phyloP scores from a whole-genome alignment of 1,140 invertebrate species.

The Drosophila murphyi region DNA sequence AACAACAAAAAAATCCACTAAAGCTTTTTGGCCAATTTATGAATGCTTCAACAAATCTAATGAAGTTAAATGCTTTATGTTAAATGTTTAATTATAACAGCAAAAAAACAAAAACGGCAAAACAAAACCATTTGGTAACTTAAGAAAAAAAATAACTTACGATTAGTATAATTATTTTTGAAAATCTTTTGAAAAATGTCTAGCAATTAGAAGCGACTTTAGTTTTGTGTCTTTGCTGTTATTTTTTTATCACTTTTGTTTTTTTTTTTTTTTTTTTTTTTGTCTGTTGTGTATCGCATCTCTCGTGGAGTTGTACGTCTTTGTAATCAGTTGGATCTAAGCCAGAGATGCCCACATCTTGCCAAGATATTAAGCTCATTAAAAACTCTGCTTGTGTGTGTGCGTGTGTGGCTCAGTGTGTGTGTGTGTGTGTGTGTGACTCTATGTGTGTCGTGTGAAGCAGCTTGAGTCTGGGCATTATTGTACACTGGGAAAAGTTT shows the following conservation, averaged over 20 bases:
- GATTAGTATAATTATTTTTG: slow-evolving; percentile 30
- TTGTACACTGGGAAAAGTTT: slow-evolving; percentile 2
- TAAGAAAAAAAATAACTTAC: not conserved
- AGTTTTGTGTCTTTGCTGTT: slow-evolving; percentile 36
- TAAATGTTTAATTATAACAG: slow-evolving; percentile 74
- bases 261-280: slow-evolving; percentile 31
- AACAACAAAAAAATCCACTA: slow-evolving; percentile 10
- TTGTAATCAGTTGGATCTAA: slow-evolving; percentile 77
- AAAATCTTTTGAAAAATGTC: slow-evolving; percentile 73
- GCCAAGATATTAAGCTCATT: slow-evolving; percentile 80
- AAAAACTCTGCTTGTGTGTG: slow-evolving; percentile 58
- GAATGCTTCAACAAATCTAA: slow-evolving; percentile 56
- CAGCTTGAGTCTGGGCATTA: slow-evolving; percentile 6
- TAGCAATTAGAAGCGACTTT: slow-evolving; percentile 72
- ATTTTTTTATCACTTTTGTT: slow-evolving; percentile 18
- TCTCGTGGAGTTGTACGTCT: slow-evolving; percentile 30
- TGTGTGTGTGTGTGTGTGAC: not conserved
- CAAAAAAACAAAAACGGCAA: slow-evolving; percentile 44
- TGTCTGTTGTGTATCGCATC: not conserved
- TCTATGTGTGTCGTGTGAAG: slow-evolving; percentile 7
- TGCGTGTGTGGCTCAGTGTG: not conserved
- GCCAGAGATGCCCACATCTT: slow-evolving; percentile 68
- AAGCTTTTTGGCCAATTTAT: slow-evolving; percentile 45
- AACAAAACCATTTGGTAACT: slow-evolving; percentile 46
- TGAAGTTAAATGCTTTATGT: slow-evolving; percentile 63